Evolutionary conservation across 2,797 vertebrate genomes (phyloP), one percentile per base, ranked within the genome.

Genomic region (Emydoidea blandingii): DNA sequence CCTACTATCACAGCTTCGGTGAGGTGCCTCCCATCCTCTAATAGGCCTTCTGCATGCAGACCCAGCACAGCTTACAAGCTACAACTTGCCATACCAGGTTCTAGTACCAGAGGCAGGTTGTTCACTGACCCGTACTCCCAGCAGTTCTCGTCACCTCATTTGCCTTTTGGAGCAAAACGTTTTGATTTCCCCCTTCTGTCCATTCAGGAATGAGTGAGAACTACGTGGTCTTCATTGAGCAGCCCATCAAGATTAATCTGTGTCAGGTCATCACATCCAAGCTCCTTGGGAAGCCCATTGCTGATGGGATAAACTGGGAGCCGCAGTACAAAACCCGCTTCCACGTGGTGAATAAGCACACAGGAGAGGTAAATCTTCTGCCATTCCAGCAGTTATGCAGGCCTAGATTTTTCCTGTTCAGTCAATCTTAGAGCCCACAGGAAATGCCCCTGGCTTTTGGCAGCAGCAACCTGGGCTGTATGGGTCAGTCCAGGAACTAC

Each of bases 1-100:
- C 99, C 78, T 99, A 99, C 97, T 99, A 99, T 92, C 99, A 99
- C 98, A 99, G 99, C 98, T 99, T 99, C 90, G 99, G 99, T 99
- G 88, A 99, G 98, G 57, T 5, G 4, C 11, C n/a, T 2, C 2
- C 57, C 79, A 2, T 6, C 88, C 84, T 91, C 41, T 0, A n/a
- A 34, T 5, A 23, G 0, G 18, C 27, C 12, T 11, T 88, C 49
- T 47, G 88, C 72, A 27, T 53, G 11, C 72, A 10, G 6, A 8
- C 68, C 9, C 50, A 83, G 54, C 56, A 29, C 44, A 78, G 44
- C 27, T 15, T 31, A 29, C 44, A 49, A 29, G 12, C 25, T 31
- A 31, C 14, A 27, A 78, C 44, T 47, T 78, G 74, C 16, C n/a
- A 3, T 34, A 8, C 54, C 6, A 21, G 11, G 37, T 8, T 83